Evolutionary conservation across 2,888 invertebrate species (phyloP).

Genomic region (Myopa testacea): DNA sequence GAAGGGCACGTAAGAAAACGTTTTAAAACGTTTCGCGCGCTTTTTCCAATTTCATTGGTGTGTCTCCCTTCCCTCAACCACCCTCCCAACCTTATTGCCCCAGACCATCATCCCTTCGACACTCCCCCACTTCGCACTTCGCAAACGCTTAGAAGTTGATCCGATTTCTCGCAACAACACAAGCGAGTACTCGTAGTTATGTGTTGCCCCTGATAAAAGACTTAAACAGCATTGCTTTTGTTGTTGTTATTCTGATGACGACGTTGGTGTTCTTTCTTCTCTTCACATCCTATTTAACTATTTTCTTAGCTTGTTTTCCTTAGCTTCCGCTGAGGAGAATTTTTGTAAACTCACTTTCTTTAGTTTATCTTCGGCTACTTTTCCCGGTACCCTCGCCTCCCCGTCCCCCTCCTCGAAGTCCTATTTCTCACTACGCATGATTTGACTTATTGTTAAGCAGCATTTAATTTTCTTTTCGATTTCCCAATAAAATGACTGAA

Average conservation of each 20-base stretch:
- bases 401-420: background rate
- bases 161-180: background rate
- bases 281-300: background rate
- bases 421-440: background rate
- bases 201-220: background rate
- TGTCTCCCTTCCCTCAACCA: background rate
- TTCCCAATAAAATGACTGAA: background rate
- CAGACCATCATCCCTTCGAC: no score
- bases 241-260: no score
- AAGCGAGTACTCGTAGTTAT: background rate
- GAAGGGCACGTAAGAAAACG: no score
- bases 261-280: no score
- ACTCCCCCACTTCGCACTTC: no score
- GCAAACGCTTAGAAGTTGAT: no score
- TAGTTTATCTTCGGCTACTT: background rate
- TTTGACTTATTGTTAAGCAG: constrained; percentile 5
- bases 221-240: background rate
- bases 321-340: background rate
- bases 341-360: background rate
- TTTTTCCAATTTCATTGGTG: background rate
- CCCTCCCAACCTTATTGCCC: no score
- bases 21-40: no score
- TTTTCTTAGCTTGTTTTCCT: background rate
- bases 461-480: background rate
- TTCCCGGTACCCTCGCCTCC: background rate